A percentile compares a stretch with the other conserved stretches of the same genome.
Conservation (phyloP, 2,113 vertebrate species). For the Channa maculata region DNA sequence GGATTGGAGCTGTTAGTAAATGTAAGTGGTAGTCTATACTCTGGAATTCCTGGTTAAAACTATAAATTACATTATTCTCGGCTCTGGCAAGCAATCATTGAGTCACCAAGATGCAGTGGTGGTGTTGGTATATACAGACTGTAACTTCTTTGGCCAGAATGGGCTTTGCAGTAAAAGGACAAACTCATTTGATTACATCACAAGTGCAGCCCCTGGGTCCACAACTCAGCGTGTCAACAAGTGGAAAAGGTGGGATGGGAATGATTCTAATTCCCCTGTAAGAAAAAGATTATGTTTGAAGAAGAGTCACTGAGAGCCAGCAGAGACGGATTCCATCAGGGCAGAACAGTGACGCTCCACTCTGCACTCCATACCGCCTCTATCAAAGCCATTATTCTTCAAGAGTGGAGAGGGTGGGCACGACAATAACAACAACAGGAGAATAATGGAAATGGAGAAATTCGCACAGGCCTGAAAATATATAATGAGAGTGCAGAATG, state of each 20-base stretch:
- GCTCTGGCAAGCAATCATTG: slow-evolving; percentile 9
- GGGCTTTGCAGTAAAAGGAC: not conserved
- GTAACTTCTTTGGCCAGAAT: slow-evolving; percentile 3
- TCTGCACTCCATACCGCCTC: slow-evolving; percentile 10
- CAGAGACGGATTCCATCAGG: slow-evolving; percentile 37
- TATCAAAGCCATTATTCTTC: slow-evolving; percentile 59
- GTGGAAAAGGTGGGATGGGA: slow-evolving; percentile 24
- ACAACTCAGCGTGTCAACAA: slow-evolving; percentile 8
- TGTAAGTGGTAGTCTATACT: not conserved
- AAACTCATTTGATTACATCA: slow-evolving; percentile 20
- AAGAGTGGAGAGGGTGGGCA: slow-evolving; percentile 42
- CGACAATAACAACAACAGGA: slow-evolving; percentile 56
- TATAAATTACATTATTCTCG: not conserved
- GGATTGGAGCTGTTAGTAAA: not conserved
- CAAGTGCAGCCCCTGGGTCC: not conserved
- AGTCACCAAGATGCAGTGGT: not conserved
- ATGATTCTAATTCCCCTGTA: slow-evolving; percentile 25
- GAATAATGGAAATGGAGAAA: slow-evolving; percentile 62
- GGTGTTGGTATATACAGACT: not conserved
- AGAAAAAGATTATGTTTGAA: slow-evolving; percentile 27
- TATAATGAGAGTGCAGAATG: slow-evolving; percentile 56
- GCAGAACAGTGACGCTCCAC: slow-evolving; percentile 6
- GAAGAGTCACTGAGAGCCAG: slow-evolving; percentile 11
- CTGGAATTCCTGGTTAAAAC: not conserved
- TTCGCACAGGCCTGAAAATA: slow-evolving; percentile 48